phyloP scores from a whole-genome alignment of 2,888 invertebrate species.

The Notocelia uddmanniana region DNA sequence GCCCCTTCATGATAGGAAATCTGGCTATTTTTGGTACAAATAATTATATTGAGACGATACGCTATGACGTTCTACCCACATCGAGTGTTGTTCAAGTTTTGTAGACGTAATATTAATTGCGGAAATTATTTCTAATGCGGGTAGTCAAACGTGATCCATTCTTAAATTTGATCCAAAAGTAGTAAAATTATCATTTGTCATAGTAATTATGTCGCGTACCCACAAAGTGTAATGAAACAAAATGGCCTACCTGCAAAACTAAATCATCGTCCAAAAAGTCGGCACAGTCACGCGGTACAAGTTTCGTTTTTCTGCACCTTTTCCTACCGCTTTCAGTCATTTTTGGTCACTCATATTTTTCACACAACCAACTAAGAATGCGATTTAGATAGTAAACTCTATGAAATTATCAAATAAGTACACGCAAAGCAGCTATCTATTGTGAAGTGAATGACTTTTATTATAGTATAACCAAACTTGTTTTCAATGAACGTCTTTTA shows the following conservation, averaged over 20 bases:
- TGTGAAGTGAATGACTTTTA: constrained; percentile 39
- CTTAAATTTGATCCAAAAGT: constrained; percentile 3
- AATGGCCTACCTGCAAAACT: constrained; percentile 55
- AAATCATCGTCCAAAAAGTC: constrained; percentile 51
- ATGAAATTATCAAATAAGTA: constrained; percentile 28
- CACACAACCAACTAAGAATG: neutral
- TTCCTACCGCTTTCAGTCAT: constrained; percentile 49
- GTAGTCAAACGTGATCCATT: constrained; percentile 10
- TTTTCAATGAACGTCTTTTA: constrained; percentile 1
- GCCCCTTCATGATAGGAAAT: neutral
- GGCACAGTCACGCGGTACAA: constrained; percentile 55
- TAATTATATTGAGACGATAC: neutral
- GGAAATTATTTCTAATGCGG: neutral
- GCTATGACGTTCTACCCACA: constrained; percentile 25
- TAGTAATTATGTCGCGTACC: constrained; percentile 41
- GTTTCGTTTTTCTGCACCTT: constrained; percentile 58
- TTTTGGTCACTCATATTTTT: constrained; percentile 22
- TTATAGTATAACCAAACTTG: constrained; percentile 18
- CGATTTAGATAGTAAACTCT: neutral
- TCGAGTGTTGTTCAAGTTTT: neutral
- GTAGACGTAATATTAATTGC: neutral
- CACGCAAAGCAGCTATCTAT: constrained; percentile 31
- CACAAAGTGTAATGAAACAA: constrained; percentile 44
- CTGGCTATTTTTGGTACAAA: neutral
- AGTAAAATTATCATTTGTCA: constrained; percentile 28